A percentile compares a stretch with the other conserved stretches of the same genome.
Conservation (phyloP, 2,888 invertebrate genomes). For the Branchellion lobata region DNA sequence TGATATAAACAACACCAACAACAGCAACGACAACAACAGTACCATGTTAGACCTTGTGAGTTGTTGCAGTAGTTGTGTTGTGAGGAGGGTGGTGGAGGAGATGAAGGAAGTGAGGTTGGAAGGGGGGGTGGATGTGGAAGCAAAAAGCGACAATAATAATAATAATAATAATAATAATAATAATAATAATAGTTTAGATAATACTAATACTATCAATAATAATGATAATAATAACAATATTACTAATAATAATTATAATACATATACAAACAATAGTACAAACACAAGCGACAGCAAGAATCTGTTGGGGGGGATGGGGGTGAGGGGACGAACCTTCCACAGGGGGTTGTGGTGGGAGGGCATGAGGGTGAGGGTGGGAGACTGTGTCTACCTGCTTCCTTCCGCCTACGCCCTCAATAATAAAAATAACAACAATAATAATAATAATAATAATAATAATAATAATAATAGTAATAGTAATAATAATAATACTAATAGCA, state of each 20-base stretch:
- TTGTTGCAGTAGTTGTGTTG: not conserved
- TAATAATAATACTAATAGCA: constrained; percentile 44
- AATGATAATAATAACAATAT: not conserved
- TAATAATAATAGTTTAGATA: not conserved
- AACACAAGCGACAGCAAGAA: not conserved
- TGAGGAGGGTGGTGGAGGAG: not conserved
- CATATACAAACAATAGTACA: not conserved
- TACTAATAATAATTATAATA: not conserved
- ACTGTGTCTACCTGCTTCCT: constrained; percentile 70
- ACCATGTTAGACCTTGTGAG: not conserved
- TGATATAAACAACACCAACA: not conserved
- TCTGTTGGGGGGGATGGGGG: constrained; percentile 7
- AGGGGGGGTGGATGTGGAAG: not conserved
- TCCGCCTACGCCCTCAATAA: constrained; percentile 55
- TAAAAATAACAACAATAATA: constrained; percentile 52
- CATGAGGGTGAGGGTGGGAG: constrained; percentile 69
- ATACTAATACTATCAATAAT: not conserved
- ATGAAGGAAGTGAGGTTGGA: not conserved
- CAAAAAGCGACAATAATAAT: not conserved
- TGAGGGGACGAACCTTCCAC: constrained; percentile 30
- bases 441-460: constrained; percentile 51
- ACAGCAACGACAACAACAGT: not conserved
- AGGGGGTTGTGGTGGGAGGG: constrained; percentile 53
- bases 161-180: not conserved
- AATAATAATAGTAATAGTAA: constrained; percentile 53